A percentile compares a stretch with the other conserved stretches of the same genome.
phyloP scores from a whole-genome alignment of 2,113 vertebrate genomes.

The Hyaena hyaena region DNA sequence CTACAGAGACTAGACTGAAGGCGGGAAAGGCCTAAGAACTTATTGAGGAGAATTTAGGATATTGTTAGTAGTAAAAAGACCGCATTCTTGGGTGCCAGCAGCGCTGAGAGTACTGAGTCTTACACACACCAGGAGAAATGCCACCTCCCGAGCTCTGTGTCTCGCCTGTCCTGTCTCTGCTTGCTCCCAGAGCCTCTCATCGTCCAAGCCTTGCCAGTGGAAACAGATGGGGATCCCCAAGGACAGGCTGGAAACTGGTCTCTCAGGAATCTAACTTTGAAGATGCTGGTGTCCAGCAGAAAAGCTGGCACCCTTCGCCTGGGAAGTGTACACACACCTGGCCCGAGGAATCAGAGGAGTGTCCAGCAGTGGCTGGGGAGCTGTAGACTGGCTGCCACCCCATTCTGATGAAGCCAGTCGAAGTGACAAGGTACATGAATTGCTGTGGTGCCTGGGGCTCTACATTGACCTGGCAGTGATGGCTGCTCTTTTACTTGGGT shows the following conservation, averaged over 20 bases:
- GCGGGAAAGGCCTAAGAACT: neutral
- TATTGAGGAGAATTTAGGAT: neutral
- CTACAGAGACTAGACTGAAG: neutral
- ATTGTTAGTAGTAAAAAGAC: neutral
- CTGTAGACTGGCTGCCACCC: neutral
- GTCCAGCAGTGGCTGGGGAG: neutral
- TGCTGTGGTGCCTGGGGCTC: neutral
- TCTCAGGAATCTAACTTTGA: neutral
- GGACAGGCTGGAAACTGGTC: neutral
- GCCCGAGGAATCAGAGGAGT: neutral
- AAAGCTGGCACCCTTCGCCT: neutral
- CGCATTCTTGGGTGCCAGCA: neutral
- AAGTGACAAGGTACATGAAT: rapidly evolving
- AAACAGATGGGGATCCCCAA: neutral
- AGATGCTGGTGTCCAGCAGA: neutral
- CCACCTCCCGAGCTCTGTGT: neutral
- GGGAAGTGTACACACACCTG: too few relatives aligned
- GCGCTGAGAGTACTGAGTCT: neutral
- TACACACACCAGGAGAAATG: neutral
- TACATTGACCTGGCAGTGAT: neutral
- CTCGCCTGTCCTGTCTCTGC: neutral
- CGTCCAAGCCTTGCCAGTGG: neutral
- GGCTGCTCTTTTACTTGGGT: neutral
- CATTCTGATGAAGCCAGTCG: rapidly evolving
- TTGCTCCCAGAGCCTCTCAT: neutral